Evolutionary conservation across 2,113 vertebrate species (phyloP).

Genomic region (Peromyscus maniculatus): DNA sequence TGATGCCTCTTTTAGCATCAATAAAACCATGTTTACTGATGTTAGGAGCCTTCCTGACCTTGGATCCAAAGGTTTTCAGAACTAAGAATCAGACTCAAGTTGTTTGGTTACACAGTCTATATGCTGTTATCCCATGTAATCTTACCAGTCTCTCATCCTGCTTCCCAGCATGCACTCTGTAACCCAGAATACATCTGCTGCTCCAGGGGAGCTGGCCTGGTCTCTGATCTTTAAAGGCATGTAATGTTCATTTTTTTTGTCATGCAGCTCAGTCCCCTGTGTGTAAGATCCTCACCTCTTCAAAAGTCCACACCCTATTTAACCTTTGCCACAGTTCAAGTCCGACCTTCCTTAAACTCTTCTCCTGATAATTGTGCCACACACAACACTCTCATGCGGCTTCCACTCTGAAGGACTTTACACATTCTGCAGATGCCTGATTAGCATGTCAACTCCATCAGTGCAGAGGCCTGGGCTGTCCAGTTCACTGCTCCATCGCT

Average conservation of each 20-base stretch:
- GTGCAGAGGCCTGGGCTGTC: not conserved
- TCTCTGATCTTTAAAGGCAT: not conserved
- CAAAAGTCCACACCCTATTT: not conserved
- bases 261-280: not conserved
- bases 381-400: accelerated
- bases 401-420: not conserved
- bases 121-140: not conserved
- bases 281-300: not conserved
- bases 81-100: not conserved
- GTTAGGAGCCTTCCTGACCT: not conserved
- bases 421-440: not conserved
- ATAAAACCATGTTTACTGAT: not conserved
- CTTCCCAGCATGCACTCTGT: not conserved
- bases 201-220: not conserved
- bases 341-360: not conserved
- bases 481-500: not conserved
- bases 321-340: not conserved
- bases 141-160: not conserved
- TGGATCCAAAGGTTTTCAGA: not conserved
- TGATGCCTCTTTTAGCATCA: not conserved
- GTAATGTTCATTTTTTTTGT: not conserved
- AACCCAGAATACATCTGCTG: not conserved
- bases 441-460: not conserved
- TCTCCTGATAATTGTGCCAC: not conserved
- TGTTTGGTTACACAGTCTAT: not conserved